Evolutionary conservation across 2,113 vertebrate species (phyloP), one percentile per base, ranked within the genome.

Genomic region (Calidris pygmaea): DNA sequence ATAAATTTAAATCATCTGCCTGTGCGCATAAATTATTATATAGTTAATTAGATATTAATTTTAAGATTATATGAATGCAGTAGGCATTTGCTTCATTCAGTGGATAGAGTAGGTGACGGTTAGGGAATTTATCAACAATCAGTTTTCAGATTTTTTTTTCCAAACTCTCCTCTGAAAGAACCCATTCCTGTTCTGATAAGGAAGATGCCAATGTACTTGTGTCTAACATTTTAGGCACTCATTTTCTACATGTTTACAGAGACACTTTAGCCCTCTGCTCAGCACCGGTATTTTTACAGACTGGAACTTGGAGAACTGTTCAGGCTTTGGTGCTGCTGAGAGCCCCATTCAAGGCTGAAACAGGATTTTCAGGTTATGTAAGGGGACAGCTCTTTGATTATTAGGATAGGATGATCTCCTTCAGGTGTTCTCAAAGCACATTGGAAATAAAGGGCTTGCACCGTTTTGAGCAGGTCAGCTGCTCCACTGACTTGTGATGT

Each of bases 281-380:
- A 74, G 16, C 23, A 55, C 12, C 59, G 20, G 5, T 55, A 5
- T 83, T 90, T 70, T 80, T 47, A 55, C 2, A 12, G 20, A 13
- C 18, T 77, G 24, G 16, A 23, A 22, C 35, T 3, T 53, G 48
- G 18, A 81, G 43, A 87, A 43, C 12, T 19, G 10, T 32, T 87
- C 18, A 48, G 76, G 3, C 23, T 93, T 75, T 47, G 53, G 26
- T 37, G 27, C 24, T 84, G 27, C 8, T 21, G 27, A 62, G 22
- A 74, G 6, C 5, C 1, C 4, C 0, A 0, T 50, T 80, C 34
- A 77, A 22, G 24, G 18, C 60, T 21, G 23, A 55, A 71, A n/a
- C 1, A 3, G 34, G 14, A 58, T 12, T 59, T 21, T 73, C 3
- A 4, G 37, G 12, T 76, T 77, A 32, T 58, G 88, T 32, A 71